Evolutionary conservation across 2,797 vertebrate species (phyloP), one percentile per base, ranked within the genome.

Genomic region (Etheostoma nigrum): DNA sequence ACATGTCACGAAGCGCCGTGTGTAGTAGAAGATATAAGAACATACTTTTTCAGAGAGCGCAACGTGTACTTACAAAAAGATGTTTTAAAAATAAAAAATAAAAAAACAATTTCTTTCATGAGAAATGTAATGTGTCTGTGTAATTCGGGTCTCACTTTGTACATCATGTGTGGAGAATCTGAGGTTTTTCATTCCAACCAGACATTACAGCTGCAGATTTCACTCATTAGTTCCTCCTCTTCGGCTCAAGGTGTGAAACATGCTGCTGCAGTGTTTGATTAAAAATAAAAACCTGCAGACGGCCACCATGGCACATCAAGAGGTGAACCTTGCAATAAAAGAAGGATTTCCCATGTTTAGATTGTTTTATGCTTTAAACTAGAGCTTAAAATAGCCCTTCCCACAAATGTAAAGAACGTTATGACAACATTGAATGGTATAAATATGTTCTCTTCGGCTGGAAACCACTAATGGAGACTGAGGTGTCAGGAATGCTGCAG

Each of bases 51-150:
- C 59, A 55, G 36, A 40, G 36, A 83, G 67, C 84, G 68, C 67
- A 81, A 84, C 12, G 1, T 91, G 88, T 90, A 87, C 87, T 69
- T 82, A 87, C 68, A 81, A 82, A 88, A 90, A 92, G 67, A 88
- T 89, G 90, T 84, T 92, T 93, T 92, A 92, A 88, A 92, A 93
- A 93, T 86, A 90, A 93, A 82, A 76, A 85, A 64, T 4, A 40
- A 40, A 40, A 36, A 36, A 36, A 25, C n/a, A 30, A 74, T 82
- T 74, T 78, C 79, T 75, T 72, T 25, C 69, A 66, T 69, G 70
- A 58, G 27, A 25, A 60, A 67, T 9, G 25, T 21, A 15, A 53
- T 64, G 49, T 67, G 74, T 71, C 51, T 76, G 47, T 74, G 30
- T 67, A 14, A 58, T 49, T 45, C 2, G 36, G 54, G 19, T 30